Percentiles rank a stretch among this genome's conserved stretches.
Evolutionary conservation across 2,888 invertebrate genomes (phyloP).

Genomic region (Aquatica leii): DNA sequence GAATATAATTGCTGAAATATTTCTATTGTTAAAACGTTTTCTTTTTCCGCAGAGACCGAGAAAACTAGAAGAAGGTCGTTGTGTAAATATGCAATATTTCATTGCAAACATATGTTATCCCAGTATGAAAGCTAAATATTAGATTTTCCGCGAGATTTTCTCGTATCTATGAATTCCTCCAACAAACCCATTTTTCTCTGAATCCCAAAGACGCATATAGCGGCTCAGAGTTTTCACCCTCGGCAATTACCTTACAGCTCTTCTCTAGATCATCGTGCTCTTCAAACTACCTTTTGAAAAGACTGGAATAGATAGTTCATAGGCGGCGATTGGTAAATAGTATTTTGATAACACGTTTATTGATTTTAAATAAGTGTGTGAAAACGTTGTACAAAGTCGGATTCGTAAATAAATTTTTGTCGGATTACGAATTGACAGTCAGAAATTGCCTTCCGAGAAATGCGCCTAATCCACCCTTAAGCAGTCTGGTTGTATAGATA

Average conservation of each 20-base stretch:
- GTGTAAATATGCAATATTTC: conserved; percentile 45
- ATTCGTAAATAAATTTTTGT: background rate
- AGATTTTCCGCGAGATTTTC: conserved; percentile 43
- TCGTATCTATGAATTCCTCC: conserved; percentile 40
- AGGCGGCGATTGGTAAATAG: conserved; percentile 20
- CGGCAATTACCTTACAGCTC: conserved; percentile 37
- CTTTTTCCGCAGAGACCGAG: background rate
- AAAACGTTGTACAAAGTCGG: background rate
- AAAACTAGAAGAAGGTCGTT: conserved; percentile 17
- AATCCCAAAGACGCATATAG: conserved; percentile 35
- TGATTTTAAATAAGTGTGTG: background rate
- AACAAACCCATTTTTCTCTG: conserved; percentile 37
- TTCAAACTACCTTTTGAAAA: conserved; percentile 36
- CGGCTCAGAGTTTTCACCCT: conserved; percentile 36
- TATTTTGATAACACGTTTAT: background rate
- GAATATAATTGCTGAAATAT: background rate
- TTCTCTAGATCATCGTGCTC: conserved; percentile 34
- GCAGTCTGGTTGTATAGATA: conserved; percentile 24
- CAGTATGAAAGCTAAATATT: conserved; percentile 45
- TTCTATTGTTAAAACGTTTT: background rate
- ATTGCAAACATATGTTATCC: conserved; percentile 43
- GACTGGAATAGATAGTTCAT: conserved; percentile 33
- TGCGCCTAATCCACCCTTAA: conserved; percentile 19
- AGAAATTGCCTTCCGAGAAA: conserved; percentile 27
- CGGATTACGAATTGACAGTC: conserved; percentile 19